Evolutionary conservation across 2,113 vertebrate species (phyloP), one percentile per base, ranked within the genome.

Genomic region (Pachycephala philippinensis): DNA sequence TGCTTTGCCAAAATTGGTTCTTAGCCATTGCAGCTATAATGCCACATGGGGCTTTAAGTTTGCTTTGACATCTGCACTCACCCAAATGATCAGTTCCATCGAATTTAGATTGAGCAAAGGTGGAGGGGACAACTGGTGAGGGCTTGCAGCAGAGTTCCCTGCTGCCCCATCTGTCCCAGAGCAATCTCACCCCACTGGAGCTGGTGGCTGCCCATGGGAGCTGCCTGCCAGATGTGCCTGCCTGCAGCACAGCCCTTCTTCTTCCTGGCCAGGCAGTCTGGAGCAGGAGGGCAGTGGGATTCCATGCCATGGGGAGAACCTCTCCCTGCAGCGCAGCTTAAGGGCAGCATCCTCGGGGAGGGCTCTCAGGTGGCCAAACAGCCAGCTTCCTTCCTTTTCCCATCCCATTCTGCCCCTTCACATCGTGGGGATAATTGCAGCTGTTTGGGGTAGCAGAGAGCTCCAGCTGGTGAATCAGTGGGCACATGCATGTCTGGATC

Each of bases 91-190:
- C 45, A 66, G 13, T 37, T 47, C 17, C 11, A 45, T 68, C 2
- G 7, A 68, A 50, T 64, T 50, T 64, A 44, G 27, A n/a, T 52
- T 0, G 2, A 86, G 37, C 16, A 28, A 72, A 83, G 37, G 19
- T 1, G 1, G 27, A 50, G 23, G 19, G 40, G 19, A 31, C 0
- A 1, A 13, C 27, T 40, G 6, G 24, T 0, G 1, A 87, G 33
- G 31, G 7, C 7, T 37, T 75, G 42, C 5, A 16, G 57, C 20
- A 28, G 27, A 68, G 13, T 7, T 79, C 11, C 18, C 21, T 35
- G 64, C 65, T 84, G 21, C 30, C 50, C 8, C 0, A 1, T 81
- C 45, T 1, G 0, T 9, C 44, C 28, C 1, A 3, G 42, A 37
- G 35, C 33, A 35, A 2, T 42, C 53, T 59, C 2, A 7, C 16